A percentile compares a stretch with the other conserved stretches of the same genome.
Conservation (phyloP, 2,888 invertebrate species). For the Melikaiella ostensackeni region DNA sequence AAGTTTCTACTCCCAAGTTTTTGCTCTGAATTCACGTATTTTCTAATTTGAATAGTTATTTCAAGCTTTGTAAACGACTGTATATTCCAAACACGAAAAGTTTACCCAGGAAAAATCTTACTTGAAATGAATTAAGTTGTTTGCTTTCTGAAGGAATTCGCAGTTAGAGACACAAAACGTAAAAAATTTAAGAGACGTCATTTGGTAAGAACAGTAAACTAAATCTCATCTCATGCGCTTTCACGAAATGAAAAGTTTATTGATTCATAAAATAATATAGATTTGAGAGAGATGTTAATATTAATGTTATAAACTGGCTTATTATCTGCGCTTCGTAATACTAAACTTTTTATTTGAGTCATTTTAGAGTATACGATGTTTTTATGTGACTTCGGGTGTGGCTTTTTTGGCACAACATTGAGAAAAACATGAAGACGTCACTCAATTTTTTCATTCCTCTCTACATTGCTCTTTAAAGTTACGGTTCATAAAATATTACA, state of each 20-base stretch:
- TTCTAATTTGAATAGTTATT: slow-evolving; percentile 49
- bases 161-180: not conserved
- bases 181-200: not conserved
- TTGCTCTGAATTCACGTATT: slow-evolving; percentile 46
- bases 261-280: slow-evolving; percentile 18
- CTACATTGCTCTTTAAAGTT: no score
- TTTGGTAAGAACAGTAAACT: not conserved
- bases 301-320: slow-evolving; percentile 16
- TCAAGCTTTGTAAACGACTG: not conserved
- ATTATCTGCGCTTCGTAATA: no score
- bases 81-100: not conserved
- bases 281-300: slow-evolving; percentile 17
- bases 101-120: not conserved
- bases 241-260: slow-evolving; percentile 2
- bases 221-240: slow-evolving; percentile 7
- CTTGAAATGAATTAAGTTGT: not conserved
- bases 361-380: no score
- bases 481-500: no score
- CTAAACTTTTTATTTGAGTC: no score
- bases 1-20: slow-evolving; percentile 45
- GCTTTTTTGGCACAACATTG: no score
- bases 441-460: no score
- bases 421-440: no score
- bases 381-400: no score
- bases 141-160: not conserved